phyloP scores from a whole-genome alignment of 35 echinoderm and acorn worm species.

The Diadema setosum region DNA sequence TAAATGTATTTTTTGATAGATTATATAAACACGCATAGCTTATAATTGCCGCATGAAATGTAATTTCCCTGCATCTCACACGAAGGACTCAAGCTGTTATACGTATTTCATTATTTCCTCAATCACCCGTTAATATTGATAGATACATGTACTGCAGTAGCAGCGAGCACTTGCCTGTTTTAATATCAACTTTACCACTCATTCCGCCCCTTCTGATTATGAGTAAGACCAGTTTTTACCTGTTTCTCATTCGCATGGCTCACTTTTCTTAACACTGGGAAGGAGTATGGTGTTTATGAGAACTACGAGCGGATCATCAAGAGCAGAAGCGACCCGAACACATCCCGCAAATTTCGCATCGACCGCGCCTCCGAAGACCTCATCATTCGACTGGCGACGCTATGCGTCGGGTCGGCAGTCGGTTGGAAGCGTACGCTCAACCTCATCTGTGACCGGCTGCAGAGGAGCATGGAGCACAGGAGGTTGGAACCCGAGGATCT shows the following conservation, averaged over 20 bases:
- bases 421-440: neutral
- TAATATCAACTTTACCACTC: too few relatives aligned
- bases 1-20: too few relatives aligned
- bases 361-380: neutral
- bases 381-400: neutral
- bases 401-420: neutral
- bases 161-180: too few relatives aligned
- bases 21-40: too few relatives aligned
- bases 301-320: neutral
- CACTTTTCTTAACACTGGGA: neutral
- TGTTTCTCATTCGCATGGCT: neutral
- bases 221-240: too few relatives aligned
- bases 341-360: neutral
- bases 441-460: neutral
- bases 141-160: too few relatives aligned
- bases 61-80: too few relatives aligned
- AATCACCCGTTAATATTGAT: too few relatives aligned
- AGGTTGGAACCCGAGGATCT: neutral
- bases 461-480: neutral
- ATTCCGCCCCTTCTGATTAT: too few relatives aligned
- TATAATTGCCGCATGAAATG: too few relatives aligned
- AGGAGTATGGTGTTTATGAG: neutral
- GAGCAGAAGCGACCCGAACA: neutral
- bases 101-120: too few relatives aligned
- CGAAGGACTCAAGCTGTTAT: too few relatives aligned